Evolutionary conservation across 2,888 invertebrate genomes (phyloP), one percentile per base, ranked within the genome.

Genomic region (Eudasyphora cyanicolor): DNA sequence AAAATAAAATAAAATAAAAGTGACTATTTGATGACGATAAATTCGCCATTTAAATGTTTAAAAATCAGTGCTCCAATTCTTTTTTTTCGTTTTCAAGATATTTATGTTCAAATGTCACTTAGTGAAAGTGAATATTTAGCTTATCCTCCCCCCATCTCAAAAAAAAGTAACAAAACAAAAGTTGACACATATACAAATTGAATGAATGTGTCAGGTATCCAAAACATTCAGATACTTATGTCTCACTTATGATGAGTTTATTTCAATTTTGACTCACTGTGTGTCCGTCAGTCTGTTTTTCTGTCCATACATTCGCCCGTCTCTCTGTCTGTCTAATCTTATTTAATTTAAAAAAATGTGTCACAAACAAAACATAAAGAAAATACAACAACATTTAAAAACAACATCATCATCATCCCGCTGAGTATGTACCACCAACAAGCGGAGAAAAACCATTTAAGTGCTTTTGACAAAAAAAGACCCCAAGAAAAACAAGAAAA

Each of bases 311-410:
- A n/a, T n/a, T n/a, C n/a, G 49, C 35, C 24, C 21, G 21, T 71
- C 14, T 29, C 32, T 54, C 24, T 21, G 35, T 71, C 12, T 73
- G 32, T 57, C 57, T 38, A 51, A 76, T 35, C 76, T 76, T 76
- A 49, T 51, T 51, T 24, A 67, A 64, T 76, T 67, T 67, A 42
- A 2, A n/a, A 60, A 62, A 75, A 75, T 64, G 76, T 76, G 67
- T 76, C 76, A 54, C 76, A 76, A 51, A 51, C 51, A 49, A 32
- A 21, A 42, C 35, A 38, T n/a, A n/a, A n/a, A 21, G 10, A 27
- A 49, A 69, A 14, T n/a, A n/a, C 45, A 38, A 38, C 6, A 38
- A 10, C 12, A 27, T 19, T 24, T 10, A 27, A 24, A 14, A 29
- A 45, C 27, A 54, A 35, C 79, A 60, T 64, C 64, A 60, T 64